phyloP scores from a whole-genome alignment of 2,888 invertebrate species.

The Melanchra persicariae region DNA sequence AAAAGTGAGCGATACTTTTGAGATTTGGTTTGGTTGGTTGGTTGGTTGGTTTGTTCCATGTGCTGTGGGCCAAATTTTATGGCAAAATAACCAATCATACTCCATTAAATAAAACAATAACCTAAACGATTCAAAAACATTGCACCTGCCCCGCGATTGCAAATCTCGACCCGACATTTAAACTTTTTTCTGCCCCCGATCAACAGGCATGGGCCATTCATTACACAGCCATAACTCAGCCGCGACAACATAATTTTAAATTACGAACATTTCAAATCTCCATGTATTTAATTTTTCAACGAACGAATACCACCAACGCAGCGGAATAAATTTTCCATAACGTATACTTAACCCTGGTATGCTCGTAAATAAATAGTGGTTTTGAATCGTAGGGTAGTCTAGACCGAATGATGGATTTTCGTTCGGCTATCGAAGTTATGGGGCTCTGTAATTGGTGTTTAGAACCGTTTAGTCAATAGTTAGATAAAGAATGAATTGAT shows the following conservation, averaged over 20 bases:
- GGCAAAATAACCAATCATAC: constrained; percentile 9
- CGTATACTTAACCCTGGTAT: constrained; percentile 80
- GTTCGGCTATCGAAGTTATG: constrained; percentile 45
- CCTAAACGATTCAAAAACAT: constrained; percentile 17
- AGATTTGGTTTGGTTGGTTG: too few relatives aligned
- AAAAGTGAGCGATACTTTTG: too few relatives aligned
- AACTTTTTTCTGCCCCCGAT: constrained; percentile 47
- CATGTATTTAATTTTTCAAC: constrained; percentile 59
- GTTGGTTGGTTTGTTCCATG: too few relatives aligned
- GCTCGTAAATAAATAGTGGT: constrained; percentile 80
- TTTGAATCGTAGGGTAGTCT: constrained; percentile 73
- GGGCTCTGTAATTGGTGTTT: constrained; percentile 38
- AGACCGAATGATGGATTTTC: constrained; percentile 54
- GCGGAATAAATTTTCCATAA: constrained; percentile 77
- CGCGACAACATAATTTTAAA: constrained; percentile 62
- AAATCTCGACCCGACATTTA: constrained; percentile 37
- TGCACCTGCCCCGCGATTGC: constrained; percentile 51
- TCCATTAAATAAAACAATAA: constrained; percentile 19
- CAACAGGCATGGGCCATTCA: constrained; percentile 59
- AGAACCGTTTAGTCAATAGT: constrained; percentile 42
- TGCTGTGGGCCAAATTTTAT: constrained; percentile 6
- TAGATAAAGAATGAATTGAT: constrained; percentile 31
- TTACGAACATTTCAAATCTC: constrained; percentile 54
- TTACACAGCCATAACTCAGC: constrained; percentile 62
- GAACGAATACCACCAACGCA: constrained; percentile 67